Conservation (phyloP, 2,113 vertebrate species). For the Tachuris rubrigastra region DNA sequence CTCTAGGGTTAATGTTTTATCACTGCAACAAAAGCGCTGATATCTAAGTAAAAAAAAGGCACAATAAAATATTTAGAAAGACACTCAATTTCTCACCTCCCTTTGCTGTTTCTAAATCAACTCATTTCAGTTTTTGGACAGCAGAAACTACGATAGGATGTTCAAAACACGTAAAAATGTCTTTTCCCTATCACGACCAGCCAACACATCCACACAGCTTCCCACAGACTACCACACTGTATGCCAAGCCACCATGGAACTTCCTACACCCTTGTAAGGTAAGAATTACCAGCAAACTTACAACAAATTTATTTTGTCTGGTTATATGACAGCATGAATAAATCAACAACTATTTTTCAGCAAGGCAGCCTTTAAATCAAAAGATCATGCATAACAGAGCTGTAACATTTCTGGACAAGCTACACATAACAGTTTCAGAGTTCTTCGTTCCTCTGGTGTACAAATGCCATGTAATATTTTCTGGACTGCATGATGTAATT, state of each 20-base stretch:
- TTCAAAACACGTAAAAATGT: neutral
- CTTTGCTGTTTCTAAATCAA: neutral
- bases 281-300: neutral
- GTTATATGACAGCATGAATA: neutral
- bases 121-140: neutral
- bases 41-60: neutral
- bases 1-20: neutral
- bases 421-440: neutral
- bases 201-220: neutral
- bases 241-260: neutral
- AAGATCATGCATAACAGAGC: neutral
- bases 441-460: neutral
- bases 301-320: neutral
- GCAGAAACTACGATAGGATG: neutral
- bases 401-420: neutral
- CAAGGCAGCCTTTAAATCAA: neutral
- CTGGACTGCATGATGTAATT: fast-evolving
- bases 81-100: neutral
- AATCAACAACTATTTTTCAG: neutral
- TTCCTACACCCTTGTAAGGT: neutral
- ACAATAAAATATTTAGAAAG: neutral
- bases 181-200: neutral
- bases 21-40: neutral
- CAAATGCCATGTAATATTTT: neutral
- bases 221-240: neutral